Evolutionary conservation across 2,797 vertebrate genomes (phyloP).

Genomic region (Xiphophorus birchmanni): DNA sequence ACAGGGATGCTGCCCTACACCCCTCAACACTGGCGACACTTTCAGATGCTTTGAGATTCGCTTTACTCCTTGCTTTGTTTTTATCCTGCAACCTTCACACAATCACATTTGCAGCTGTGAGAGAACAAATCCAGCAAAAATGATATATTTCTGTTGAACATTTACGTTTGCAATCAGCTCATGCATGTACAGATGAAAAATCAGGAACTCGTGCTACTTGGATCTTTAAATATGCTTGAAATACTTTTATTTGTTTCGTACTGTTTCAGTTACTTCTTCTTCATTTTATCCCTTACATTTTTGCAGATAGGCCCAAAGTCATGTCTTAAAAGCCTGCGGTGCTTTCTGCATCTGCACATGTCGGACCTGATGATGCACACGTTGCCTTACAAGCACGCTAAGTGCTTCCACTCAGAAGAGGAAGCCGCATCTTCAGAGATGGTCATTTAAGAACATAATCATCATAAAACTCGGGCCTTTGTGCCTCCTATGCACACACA

Average conservation of each 20-base stretch:
- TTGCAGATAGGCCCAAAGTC: neutral
- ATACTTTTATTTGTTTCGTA: neutral
- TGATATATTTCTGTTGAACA: neutral
- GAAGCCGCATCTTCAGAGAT: neutral
- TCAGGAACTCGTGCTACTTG: neutral
- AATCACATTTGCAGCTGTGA: neutral
- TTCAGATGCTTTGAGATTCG: neutral
- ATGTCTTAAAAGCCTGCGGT: neutral
- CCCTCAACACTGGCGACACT: neutral
- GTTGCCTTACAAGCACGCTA: neutral
- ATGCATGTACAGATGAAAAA: neutral
- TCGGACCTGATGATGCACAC: neutral
- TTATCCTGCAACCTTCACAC: neutral
- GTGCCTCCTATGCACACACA: neutral
- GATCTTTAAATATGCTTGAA: neutral
- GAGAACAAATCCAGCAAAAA: neutral
- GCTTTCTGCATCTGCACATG: neutral
- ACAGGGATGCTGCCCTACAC: neutral
- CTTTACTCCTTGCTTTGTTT: neutral
- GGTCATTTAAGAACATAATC: neutral
- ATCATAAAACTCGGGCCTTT: slow-evolving; percentile 6
- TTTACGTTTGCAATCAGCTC: neutral
- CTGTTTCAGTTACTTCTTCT: neutral
- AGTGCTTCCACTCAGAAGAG: neutral
- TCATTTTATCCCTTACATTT: neutral